phyloP scores from a whole-genome alignment of 2,113 vertebrate species.

The Forbesichthys papilliferus region DNA sequence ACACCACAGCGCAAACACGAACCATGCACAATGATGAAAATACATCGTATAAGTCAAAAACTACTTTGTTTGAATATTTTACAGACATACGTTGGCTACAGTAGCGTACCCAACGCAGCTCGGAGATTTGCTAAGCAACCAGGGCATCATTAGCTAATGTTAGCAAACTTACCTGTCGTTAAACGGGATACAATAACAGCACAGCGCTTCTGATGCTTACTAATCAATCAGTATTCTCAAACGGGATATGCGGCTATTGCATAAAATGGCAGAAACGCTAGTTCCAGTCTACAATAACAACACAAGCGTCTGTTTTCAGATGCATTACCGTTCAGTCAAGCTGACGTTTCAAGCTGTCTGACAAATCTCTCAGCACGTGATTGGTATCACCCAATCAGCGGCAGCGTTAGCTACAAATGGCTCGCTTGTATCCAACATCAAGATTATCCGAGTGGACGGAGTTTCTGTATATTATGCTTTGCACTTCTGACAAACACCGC shows the following conservation, averaged over 20 bases:
- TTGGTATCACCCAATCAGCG: slow-evolving; percentile 60
- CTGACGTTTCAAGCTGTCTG: slow-evolving; percentile 44
- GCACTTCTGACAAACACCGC: neutral
- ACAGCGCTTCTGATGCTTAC: slow-evolving; percentile 8
- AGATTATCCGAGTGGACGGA: neutral
- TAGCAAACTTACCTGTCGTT: slow-evolving; percentile 52
- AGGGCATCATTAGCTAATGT: slow-evolving; percentile 46
- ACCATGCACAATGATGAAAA: neutral
- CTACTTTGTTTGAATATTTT: neutral
- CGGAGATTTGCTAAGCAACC: slow-evolving; percentile 27
- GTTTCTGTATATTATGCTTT: neutral
- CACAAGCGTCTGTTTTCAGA: slow-evolving; percentile 29
- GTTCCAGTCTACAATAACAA: slow-evolving; percentile 16
- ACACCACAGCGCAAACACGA: neutral
- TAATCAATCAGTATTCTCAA: neutral
- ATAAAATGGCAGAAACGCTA: neutral
- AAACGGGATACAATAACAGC: neutral
- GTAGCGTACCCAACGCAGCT: slow-evolving; percentile 12
- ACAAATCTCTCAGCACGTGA: slow-evolving; percentile 22
- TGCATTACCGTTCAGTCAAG: slow-evolving; percentile 5
- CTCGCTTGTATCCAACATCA: neutral
- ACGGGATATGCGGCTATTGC: neutral
- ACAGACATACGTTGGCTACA: neutral
- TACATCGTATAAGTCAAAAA: neutral
- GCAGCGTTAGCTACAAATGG: slow-evolving; percentile 4